phyloP scores from a whole-genome alignment of 2,113 vertebrate species.

The Fukomys damarensis region DNA sequence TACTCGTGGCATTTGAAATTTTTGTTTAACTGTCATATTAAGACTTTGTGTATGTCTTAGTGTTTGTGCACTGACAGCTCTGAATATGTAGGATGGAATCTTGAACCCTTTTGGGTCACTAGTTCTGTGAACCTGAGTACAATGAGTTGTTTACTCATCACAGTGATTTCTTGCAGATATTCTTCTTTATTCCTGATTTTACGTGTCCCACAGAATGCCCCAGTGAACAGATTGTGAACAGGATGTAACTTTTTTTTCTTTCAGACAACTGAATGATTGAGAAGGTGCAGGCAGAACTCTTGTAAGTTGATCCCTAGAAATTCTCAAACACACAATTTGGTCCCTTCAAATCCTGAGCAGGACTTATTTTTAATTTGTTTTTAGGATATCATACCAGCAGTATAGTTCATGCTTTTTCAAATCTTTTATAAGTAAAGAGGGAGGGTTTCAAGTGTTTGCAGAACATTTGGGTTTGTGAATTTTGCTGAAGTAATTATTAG shows the following conservation, averaged over 20 bases:
- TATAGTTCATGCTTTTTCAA: neutral
- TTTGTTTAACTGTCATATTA: neutral
- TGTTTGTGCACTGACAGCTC: neutral
- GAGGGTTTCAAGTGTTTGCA: slow-evolving; percentile 31
- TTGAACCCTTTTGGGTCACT: neutral
- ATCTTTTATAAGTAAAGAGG: neutral
- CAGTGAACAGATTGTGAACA: neutral
- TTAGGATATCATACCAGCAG: neutral
- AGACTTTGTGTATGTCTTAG: neutral
- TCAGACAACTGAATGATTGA: slow-evolving; percentile 3
- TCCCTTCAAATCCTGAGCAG: slow-evolving; percentile 20
- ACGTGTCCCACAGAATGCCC: neutral
- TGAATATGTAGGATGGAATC: neutral
- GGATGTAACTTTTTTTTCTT: neutral
- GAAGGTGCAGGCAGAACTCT: neutral
- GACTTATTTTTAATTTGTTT: slow-evolving; percentile 26
- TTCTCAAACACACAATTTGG: slow-evolving; percentile 14
- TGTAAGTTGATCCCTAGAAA: slow-evolving; percentile 65
- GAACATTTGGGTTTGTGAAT: slow-evolving; percentile 54
- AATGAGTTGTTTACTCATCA: neutral
- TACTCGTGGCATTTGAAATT: neutral
- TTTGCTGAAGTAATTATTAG: slow-evolving; percentile 46
- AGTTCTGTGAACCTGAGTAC: neutral
- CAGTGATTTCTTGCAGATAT: neutral
- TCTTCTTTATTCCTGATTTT: neutral